phyloP scores from a whole-genome alignment of 2,797 vertebrate genomes.

The Microctenopoma lineatum region DNA sequence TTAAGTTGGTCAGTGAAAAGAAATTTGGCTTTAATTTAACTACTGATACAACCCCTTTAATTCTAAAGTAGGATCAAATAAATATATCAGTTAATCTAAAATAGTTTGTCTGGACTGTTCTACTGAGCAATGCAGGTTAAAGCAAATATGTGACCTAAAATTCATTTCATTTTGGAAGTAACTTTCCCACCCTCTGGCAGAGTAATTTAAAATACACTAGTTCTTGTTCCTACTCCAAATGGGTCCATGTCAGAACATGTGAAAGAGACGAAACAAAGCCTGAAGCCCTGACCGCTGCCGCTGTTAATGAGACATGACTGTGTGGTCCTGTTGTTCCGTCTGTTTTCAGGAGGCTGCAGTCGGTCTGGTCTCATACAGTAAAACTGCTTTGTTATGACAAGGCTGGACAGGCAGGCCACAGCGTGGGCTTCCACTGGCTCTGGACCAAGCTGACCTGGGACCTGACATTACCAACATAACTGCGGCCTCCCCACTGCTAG shows the following conservation, averaged over 20 bases:
- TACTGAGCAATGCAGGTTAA: not conserved
- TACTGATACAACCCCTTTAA: not conserved
- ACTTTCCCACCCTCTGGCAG: slow-evolving; percentile 10
- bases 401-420: slow-evolving; percentile 57
- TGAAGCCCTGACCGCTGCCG: slow-evolving; percentile 20
- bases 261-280: slow-evolving; percentile 9
- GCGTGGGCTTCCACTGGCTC: slow-evolving; percentile 70
- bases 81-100: not conserved
- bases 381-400: slow-evolving; percentile 67
- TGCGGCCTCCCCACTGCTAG: slow-evolving; percentile 63
- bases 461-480: slow-evolving; percentile 73
- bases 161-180: slow-evolving; percentile 3
- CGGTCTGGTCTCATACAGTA: slow-evolving; percentile 63
- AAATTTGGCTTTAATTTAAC: not conserved
- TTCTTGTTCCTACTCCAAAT: slow-evolving; percentile 16
- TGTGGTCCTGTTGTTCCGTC: slow-evolving; percentile 60
- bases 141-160: slow-evolving; percentile 1
- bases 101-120: not conserved
- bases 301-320: slow-evolving; percentile 60
- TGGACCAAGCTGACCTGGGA: slow-evolving; percentile 73
- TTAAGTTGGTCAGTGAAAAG: too few relatives aligned
- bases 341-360: slow-evolving; percentile 50
- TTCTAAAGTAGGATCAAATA: not conserved
- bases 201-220: slow-evolving; percentile 9
- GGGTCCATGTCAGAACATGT: slow-evolving; percentile 33